Evolutionary conservation across 2,113 vertebrate species (phyloP).

Genomic region (Hystrix brachyura): DNA sequence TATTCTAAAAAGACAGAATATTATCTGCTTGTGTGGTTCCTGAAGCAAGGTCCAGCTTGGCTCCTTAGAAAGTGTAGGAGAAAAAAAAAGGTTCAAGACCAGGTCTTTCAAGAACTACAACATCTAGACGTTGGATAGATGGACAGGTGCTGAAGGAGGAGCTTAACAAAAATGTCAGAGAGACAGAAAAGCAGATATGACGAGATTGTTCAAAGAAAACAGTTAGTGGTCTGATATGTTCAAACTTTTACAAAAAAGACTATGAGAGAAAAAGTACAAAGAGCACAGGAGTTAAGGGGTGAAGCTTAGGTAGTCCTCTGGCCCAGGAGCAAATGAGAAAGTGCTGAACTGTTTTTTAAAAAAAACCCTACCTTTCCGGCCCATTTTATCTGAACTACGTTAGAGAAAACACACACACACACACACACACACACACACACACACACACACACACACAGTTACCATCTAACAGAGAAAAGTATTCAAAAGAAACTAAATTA

Average conservation of each 20-base stretch:
- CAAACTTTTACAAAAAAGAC: not conserved
- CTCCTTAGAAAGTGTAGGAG: not conserved
- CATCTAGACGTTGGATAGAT: not conserved
- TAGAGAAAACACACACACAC: not conserved
- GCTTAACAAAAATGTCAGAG: not conserved
- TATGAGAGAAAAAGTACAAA: not conserved
- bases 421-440: not conserved
- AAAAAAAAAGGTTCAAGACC: not conserved
- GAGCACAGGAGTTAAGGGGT: not conserved
- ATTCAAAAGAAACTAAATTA: conserved; percentile 25
- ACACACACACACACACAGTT: not conserved
- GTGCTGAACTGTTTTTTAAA: not conserved
- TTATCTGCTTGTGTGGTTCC: not conserved
- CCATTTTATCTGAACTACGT: conserved; percentile 48
- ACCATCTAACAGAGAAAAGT: conserved; percentile 24
- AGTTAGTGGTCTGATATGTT: not conserved
- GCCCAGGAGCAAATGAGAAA: not conserved
- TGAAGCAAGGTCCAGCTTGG: not conserved
- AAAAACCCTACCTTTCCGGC: not conserved
- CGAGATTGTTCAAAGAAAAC: not conserved
- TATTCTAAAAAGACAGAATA: not conserved
- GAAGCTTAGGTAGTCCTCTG: not conserved
- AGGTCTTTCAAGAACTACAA: not conserved
- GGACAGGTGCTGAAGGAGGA: not conserved
- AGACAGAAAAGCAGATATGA: not conserved